Conservation (phyloP, 35 echinoderm and acorn worm species). For the Acanthaster planci region DNA sequence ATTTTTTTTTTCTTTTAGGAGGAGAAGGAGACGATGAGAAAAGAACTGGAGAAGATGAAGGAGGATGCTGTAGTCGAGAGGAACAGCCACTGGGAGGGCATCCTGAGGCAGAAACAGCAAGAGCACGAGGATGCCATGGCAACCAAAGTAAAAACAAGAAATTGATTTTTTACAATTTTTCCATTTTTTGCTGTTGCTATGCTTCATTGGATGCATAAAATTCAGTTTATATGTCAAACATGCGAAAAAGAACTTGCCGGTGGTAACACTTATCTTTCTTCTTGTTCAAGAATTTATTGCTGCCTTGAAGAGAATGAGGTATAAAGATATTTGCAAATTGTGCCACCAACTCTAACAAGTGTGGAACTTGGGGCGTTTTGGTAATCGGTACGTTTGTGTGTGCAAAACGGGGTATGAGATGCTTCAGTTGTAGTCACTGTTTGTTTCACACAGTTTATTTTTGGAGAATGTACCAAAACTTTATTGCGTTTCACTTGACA, state of each 20-base stretch:
- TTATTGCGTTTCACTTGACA: background rate
- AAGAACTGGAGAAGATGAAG: constrained; percentile 75
- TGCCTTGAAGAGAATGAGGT: background rate
- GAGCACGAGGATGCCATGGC: constrained; percentile 50
- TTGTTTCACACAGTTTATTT: background rate
- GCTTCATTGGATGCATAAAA: no score
- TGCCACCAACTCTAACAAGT: no score
- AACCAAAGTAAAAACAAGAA: constrained; percentile 62
- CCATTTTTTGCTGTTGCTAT: no score
- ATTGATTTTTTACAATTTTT: background rate
- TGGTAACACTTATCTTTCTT: background rate
- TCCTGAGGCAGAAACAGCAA: constrained; percentile 67
- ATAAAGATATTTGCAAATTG: no score
- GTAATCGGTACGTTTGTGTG: no score
- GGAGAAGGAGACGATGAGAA: constrained; percentile 80
- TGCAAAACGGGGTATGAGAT: no score
- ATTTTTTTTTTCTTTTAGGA: constrained; percentile 46
- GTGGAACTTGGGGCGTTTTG: no score
- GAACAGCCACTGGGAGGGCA: constrained; percentile 72
- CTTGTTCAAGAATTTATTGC: background rate
- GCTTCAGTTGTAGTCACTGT: no score
- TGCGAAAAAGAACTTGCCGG: no score
- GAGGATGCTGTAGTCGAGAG: constrained; percentile 64
- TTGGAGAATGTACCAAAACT: background rate
- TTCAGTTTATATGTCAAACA: no score